Conservation (phyloP, 1,140 invertebrate genomes). For the Saxidomus purpurata region DNA sequence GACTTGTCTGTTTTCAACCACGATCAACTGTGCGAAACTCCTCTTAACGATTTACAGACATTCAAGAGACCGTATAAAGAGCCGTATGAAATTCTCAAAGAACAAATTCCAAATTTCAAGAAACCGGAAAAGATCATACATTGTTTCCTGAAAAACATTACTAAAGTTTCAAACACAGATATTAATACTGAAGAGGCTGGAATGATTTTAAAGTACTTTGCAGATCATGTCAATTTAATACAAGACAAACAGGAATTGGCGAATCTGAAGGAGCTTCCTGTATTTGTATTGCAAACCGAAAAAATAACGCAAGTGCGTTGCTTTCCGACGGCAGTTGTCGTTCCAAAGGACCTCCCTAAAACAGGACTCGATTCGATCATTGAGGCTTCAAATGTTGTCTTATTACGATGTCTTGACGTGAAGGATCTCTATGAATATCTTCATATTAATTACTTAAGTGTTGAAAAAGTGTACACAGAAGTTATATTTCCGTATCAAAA, state of each 20-base stretch:
- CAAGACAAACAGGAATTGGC: neutral
- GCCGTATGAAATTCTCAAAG: neutral
- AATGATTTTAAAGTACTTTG: neutral
- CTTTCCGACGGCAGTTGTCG: neutral
- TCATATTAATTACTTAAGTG: neutral
- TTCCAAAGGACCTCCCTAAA: neutral
- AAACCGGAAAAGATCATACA: neutral
- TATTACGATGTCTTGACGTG: neutral
- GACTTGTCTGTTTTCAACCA: neutral
- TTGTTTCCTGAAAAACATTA: neutral
- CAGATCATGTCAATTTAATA: neutral
- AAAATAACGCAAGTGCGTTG: neutral
- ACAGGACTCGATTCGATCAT: neutral
- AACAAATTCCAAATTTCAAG: neutral
- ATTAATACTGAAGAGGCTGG: neutral
- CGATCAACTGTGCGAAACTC: too few species aligned
- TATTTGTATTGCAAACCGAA: neutral
- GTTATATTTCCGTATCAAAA: neutral
- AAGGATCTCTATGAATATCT: neutral
- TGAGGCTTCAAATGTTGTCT: neutral
- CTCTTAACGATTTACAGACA: too few species aligned
- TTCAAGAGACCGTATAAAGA: neutral
- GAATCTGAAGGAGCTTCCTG: neutral
- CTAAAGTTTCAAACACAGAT: neutral
- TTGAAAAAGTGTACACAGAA: neutral